Evolutionary conservation across 1,140 invertebrate species (phyloP), one percentile per base, ranked within the genome.

Genomic region (Acyrthosiphon pisum): DNA sequence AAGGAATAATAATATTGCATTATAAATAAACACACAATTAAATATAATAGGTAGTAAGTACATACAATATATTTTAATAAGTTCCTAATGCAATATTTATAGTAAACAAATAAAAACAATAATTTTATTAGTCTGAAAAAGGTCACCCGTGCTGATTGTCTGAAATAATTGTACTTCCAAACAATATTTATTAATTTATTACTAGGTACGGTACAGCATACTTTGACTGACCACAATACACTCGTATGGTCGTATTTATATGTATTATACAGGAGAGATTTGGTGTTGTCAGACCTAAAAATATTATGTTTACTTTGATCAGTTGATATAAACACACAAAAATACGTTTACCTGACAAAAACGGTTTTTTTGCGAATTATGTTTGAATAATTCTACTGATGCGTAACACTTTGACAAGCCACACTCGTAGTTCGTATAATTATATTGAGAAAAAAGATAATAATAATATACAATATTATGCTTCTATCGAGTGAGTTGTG

Each of bases 221-320:
- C 60, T 76, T 68, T 76, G 60, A 76, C 30, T 18, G n/a, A 76
- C 60, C 56, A n/a, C 14, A 14, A 26, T 11, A n/a, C n/a, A 76
- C 60, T n/a, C 56, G 9, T 41, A 41, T 41, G 41, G 41, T 41
- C 41, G 41, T 30, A 30, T 60, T 56, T 18, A 50, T 18, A 50
- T 53, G 50, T 53, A 53, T 60, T n/a, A n/a, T 76, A 76, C 30
- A 0, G n/a, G 6, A 76, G 14, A 76, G 60, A 76, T 35, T 76
- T n/a, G n/a, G 30, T 6, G 60, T n/a, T 76, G 60, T 76, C n/a
- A 76, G 30, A 1, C n/a, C 60, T 76, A n/a, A 76, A 68, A 76
- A 76, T 76, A 76, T 76, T 76, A 76, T 76, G n/a, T 76, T 76
- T 76, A n/a, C 60, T 76, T 76, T 76, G 60, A 76, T 76, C 60